These are phyloP conservation scores for Armadillidium nasatum DNA, from an alignment of 1,140 invertebrate genomes.

Conservation along the genomic window DNA sequence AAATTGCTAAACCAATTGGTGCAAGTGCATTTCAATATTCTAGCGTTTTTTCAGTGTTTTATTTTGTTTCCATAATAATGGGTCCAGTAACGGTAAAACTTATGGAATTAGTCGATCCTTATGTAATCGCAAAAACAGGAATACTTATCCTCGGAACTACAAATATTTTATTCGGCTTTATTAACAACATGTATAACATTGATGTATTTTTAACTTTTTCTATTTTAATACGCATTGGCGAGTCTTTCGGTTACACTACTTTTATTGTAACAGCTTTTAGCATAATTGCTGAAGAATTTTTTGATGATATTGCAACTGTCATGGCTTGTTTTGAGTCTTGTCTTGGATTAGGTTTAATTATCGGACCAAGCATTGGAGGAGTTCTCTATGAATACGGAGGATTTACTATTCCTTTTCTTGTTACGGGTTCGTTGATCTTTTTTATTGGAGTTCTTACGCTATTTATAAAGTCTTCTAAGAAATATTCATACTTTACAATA, in stretches of 20 bases:
- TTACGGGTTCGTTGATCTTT: slow-evolving; percentile 41
- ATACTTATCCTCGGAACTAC: slow-evolving; percentile 16
- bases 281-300: slow-evolving; percentile 25
- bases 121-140: slow-evolving; percentile 20
- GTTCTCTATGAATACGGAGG: slow-evolving; percentile 46
- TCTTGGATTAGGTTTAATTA: slow-evolving; percentile 20
- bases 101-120: not conserved
- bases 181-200: not conserved
- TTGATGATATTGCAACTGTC: slow-evolving; percentile 11
- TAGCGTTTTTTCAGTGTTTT: slow-evolving; percentile 9
- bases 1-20: slow-evolving; percentile 5
- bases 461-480: too few relatives aligned
- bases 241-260: slow-evolving; percentile 13
- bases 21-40: slow-evolving; percentile 12
- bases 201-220: not conserved
- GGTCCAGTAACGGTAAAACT: slow-evolving; percentile 14
- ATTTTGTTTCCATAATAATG: slow-evolving; percentile 17
- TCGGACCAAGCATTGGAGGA: slow-evolving; percentile 47
- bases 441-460: too few relatives aligned
- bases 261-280: slow-evolving; percentile 23
- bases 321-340: slow-evolving; percentile 17
- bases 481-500: too few relatives aligned
- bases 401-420: slow-evolving; percentile 47
- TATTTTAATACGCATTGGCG: slow-evolving; percentile 17
- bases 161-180: slow-evolving; percentile 22